phyloP scores from a whole-genome alignment of 2,888 invertebrate genomes.

The Salpingus planirostris region DNA sequence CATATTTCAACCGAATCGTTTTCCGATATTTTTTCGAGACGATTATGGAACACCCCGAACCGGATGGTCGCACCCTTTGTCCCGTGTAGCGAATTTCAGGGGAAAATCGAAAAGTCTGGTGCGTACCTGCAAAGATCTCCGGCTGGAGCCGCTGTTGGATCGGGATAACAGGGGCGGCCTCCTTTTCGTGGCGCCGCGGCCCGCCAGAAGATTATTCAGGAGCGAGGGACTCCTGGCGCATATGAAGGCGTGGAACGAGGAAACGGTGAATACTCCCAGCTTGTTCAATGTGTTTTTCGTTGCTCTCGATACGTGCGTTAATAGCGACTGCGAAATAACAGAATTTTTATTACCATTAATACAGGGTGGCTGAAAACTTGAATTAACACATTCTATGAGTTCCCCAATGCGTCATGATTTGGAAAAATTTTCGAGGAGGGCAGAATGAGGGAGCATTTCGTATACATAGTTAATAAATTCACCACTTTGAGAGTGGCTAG shows the following conservation, averaged over 20 bases:
- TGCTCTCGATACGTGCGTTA: constrained; percentile 90
- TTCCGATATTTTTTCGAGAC: constrained; percentile 1
- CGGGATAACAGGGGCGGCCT: constrained; percentile 83
- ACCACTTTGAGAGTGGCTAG: too few species aligned
- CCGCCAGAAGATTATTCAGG: constrained; percentile 83
- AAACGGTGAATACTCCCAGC: constrained; percentile 94
- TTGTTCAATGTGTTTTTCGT: constrained; percentile 93
- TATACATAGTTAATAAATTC: too few species aligned
- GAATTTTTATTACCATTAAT: too few species aligned
- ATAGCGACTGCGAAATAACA: constrained; percentile 75
- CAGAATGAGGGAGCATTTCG: too few species aligned
- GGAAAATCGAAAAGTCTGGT: too few species aligned
- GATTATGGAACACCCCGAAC: not conserved
- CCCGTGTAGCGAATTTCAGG: too few species aligned
- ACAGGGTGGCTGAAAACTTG: too few species aligned
- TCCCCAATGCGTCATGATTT: too few species aligned
- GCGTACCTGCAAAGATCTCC: constrained; percentile 74
- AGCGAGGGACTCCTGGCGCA: constrained; percentile 91
- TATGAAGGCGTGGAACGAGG: constrained; percentile 95
- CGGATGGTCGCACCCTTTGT: too few species aligned
- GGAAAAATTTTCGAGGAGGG: too few species aligned
- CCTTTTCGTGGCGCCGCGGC: constrained; percentile 83
- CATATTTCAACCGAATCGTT: too few species aligned
- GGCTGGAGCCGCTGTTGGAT: constrained; percentile 80
- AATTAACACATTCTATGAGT: too few species aligned